phyloP scores from a whole-genome alignment of 2,113 vertebrate genomes.

The Cheilinus undulatus region DNA sequence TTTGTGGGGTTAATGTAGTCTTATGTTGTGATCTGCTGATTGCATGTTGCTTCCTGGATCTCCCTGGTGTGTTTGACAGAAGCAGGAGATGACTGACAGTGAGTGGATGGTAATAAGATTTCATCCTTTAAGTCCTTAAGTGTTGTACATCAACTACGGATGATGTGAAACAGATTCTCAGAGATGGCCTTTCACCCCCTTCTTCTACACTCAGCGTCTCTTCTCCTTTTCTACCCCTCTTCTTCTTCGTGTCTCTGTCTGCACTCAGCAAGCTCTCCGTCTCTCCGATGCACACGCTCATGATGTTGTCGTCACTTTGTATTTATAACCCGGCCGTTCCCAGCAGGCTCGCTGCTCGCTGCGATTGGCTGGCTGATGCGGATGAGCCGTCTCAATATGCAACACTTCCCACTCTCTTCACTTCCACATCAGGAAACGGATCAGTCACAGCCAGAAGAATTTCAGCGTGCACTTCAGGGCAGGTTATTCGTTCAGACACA shows the following conservation, averaged over 20 bases:
- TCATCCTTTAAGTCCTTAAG: conserved; percentile 16
- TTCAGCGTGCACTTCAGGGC: conserved; percentile 19
- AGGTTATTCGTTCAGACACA: conserved; percentile 35
- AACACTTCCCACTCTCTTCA: conserved; percentile 41
- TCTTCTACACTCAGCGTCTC: conserved; percentile 20
- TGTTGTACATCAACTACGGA: conserved; percentile 32
- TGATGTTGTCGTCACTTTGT: conserved; percentile 59
- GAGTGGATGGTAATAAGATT: conserved; percentile 33
- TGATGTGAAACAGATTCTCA: conserved; percentile 36
- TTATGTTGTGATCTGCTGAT: neutral
- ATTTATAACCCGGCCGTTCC: conserved; percentile 70
- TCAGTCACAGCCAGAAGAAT: conserved; percentile 53
- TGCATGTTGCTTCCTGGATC: neutral
- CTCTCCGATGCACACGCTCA: conserved; percentile 14
- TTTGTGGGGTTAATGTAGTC: neutral
- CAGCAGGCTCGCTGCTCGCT: conserved; percentile 33
- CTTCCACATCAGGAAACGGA: conserved; percentile 58
- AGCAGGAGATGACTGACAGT: conserved; percentile 18
- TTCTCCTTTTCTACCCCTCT: conserved; percentile 2
- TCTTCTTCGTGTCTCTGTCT: neutral
- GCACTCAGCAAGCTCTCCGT: conserved; percentile 19
- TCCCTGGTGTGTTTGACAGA: conserved; percentile 4
- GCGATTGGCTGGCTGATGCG: conserved; percentile 49
- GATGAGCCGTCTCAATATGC: conserved; percentile 44
- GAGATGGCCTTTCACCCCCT: conserved; percentile 13